Percentiles rank a stretch among this genome's conserved stretches.
phyloP scores from a whole-genome alignment of 2,797 vertebrate species.

The Hypotaenidia philippensis region DNA sequence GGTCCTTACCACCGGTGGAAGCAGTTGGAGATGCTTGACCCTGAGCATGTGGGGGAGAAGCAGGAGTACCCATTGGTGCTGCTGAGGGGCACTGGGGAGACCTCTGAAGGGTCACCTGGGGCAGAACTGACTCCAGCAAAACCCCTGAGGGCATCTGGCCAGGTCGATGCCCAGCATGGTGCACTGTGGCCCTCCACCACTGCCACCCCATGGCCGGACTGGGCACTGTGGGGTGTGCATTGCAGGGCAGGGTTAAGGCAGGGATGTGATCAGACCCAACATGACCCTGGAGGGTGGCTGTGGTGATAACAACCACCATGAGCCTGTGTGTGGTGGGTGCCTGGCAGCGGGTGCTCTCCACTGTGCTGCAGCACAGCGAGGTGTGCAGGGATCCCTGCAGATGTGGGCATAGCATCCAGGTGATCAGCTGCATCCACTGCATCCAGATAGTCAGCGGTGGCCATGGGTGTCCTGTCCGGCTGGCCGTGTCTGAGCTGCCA shows the following conservation, averaged over 20 bases:
- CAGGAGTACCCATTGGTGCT: neutral
- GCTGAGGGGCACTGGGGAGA: neutral
- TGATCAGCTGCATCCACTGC: fast-evolving
- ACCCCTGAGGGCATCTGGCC: neutral
- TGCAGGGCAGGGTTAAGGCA: fast-evolving
- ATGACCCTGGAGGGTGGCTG: neutral
- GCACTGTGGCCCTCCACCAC: no score
- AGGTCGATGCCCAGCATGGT: neutral
- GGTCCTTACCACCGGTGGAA: fast-evolving
- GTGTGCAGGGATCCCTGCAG: neutral
- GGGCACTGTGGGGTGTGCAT: neutral
- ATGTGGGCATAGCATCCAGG: fast-evolving
- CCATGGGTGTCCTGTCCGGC: neutral
- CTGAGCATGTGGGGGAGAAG: neutral
- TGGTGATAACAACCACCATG: fast-evolving
- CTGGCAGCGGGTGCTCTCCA: fast-evolving
- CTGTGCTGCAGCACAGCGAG: neutral
- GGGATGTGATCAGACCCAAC: neutral
- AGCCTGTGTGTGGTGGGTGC: neutral
- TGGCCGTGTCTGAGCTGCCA: fast-evolving
- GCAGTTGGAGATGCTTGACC: neutral
- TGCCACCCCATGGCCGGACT: neutral
- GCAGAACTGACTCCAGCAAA: neutral
- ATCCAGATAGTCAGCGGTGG: neutral
- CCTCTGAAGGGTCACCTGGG: fast-evolving